Percentiles rank a stretch among this genome's conserved stretches.
These are phyloP conservation scores for Acomys russatus DNA, from an alignment of 2,797 vertebrate species.

Conservation along the genomic window DNA sequence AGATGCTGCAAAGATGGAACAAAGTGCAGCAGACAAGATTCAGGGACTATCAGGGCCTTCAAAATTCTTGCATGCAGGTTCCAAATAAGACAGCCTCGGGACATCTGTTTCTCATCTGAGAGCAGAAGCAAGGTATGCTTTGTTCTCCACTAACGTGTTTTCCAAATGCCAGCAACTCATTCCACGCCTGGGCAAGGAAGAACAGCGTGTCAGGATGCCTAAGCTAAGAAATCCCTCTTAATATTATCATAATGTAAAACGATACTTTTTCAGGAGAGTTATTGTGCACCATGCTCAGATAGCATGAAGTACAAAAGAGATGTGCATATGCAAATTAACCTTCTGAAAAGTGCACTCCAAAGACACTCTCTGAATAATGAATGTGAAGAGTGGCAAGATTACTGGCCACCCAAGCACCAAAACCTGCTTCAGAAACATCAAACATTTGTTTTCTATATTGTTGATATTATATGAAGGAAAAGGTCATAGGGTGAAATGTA, in stretches of 20 bases:
- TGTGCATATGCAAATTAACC: constrained; percentile 62
- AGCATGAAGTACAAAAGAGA: constrained; percentile 70
- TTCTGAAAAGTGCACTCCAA: constrained; percentile 36
- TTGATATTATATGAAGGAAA: constrained; percentile 75
- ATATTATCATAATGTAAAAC: constrained; percentile 52
- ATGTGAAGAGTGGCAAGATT: constrained; percentile 31
- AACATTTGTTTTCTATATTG: constrained; percentile 69
- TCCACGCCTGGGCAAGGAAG: background rate
- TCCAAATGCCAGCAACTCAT: constrained; percentile 38
- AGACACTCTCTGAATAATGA: constrained; percentile 71
- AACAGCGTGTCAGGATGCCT: constrained; percentile 50
- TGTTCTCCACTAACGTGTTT: constrained; percentile 41
- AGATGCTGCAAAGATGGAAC: background rate
- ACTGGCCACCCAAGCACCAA: constrained; percentile 55
- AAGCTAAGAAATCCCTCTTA: constrained; percentile 74
- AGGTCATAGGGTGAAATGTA: constrained; percentile 78
- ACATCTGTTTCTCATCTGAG: background rate
- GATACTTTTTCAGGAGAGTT: constrained; percentile 37
- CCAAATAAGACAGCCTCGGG: constrained; percentile 41
- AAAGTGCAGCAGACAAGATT: background rate
- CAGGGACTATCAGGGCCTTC: background rate
- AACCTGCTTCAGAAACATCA: constrained; percentile 63
- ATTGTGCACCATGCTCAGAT: constrained; percentile 43
- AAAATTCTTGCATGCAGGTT: background rate
- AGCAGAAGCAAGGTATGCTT: constrained; percentile 28